Base-by-base conservation (phyloP, 2,888 invertebrate genomes). In the Sussaba pulchella region DNA sequence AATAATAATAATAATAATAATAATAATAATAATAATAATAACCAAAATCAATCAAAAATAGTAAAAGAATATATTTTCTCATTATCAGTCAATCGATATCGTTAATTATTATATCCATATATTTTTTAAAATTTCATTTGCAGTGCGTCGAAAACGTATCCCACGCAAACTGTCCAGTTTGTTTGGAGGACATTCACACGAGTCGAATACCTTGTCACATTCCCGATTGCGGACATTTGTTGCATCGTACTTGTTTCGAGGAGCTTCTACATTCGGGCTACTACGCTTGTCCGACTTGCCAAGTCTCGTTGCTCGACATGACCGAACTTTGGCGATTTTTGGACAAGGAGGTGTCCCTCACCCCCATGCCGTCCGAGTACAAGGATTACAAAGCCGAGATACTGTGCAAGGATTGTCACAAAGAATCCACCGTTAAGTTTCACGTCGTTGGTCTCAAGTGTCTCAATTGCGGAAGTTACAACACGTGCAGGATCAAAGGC, bases 141-240 rank as follows among this genome's bases (percentile, higher is more conserved):
- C 93, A 98, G 97, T 98, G 98, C 89, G 96, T 98, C 6, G 98
- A 97, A 92, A 97, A 97, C 89, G 96, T 97, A 39, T 97, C 97
- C 12, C 95, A 96, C 6, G 95, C 96, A 5, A 97, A 97, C 93
- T 98, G 98, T 91, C 97, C 98, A 0, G 97, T 98, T 41, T 98
- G 98, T 88, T 93, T 97, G 82, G 98, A 98, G 85, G 97, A 98
- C 92, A 97, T 98, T 87, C 98, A 98, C 93, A 97, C 98, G 12
- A 98, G 98, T 8, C 94, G 98, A 82, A 96, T 96, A 89, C 96
- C 97, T 66, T 97, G 97, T 92, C 97, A 97, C 93, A 97, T 98
- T 92, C 98, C 98, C 5, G 95, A 96, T 90, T 98, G 98, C 92
- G 97, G 98, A 0, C 98, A 98, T 93, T 93, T 98, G 85, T 93